Evolutionary conservation across 2,888 invertebrate genomes (phyloP), one percentile per base, ranked within the genome.

Genomic region (Aphidius colemani): DNA sequence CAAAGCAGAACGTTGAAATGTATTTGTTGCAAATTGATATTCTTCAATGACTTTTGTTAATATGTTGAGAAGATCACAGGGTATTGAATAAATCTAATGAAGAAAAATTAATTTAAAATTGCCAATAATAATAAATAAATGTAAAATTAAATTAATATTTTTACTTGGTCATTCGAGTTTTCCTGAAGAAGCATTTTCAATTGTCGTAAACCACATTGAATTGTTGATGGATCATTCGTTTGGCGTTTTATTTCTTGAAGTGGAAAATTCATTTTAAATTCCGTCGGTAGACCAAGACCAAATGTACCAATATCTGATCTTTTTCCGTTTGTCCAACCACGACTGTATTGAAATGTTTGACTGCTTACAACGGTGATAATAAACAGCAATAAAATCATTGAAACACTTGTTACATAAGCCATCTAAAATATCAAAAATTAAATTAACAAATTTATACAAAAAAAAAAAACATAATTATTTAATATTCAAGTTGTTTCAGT

Each of bases 241-340:
- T 49, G 53, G 45, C 59, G 58, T 56, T 30, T 50, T 43, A 45
- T 40, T 39, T 65, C 59, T 49, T 59, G 60, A 46, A 40, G 30
- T 13, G 51, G 48, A 57, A 46, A 63, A 65, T 61, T 64, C 10
- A 51, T 59, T 41, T 45, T 51, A 1, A 64, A 58, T 40, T 58
- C 56, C 40, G 46, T 58, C 18, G 48, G 57, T 8, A 8, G 59
- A 57, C 18, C 61, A 40, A 13, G 53, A n/a, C 49, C 55, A 13
- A 55, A 45, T 61, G n/a, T 46, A 40, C 30, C 45, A 43, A 60
- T 45, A 39, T 64, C 71, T n/a, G 77, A 73, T 1, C 89, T 82
- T 73, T 90, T 90, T 30, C 91, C 91, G 74, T 90, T 91, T 67
- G 89, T 91, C 91, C 91, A 92, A 6, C 91, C 91, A 0, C 89